A percentile compares a stretch with the other conserved stretches of the same genome.
phyloP scores from a whole-genome alignment of 2,797 vertebrate genomes.

The Garrulus glandarius region DNA sequence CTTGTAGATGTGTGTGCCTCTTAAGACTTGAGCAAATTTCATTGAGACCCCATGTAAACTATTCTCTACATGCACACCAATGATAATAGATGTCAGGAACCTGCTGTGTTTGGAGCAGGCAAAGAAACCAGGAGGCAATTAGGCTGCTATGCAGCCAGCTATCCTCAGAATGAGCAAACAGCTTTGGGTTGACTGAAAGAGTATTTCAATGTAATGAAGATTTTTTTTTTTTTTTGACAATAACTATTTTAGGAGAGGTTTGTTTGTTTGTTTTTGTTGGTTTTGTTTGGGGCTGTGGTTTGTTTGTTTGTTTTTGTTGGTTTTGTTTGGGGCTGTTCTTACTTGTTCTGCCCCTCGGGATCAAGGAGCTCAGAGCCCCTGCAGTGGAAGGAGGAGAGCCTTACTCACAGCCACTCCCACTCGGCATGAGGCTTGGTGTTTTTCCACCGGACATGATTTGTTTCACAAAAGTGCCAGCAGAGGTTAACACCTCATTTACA shows the following conservation, averaged over 20 bases:
- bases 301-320: background rate
- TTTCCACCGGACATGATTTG: background rate
- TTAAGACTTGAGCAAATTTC: background rate
- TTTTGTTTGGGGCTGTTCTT: background rate
- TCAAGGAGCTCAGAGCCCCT: background rate
- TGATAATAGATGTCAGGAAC: background rate
- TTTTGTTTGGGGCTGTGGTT: background rate
- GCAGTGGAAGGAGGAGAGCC: background rate
- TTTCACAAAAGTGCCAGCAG: background rate
- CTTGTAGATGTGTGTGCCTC: background rate
- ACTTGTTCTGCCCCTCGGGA: background rate
- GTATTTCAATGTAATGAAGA: background rate
- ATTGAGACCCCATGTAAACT: rapidly evolving
- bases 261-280: background rate
- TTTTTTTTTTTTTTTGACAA: background rate
- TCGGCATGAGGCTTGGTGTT: background rate
- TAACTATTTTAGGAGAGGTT: background rate
- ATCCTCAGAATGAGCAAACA: background rate
- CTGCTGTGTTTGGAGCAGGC: background rate
- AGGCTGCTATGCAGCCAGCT: background rate
- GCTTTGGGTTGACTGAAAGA: background rate
- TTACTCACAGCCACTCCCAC: rapidly evolving
- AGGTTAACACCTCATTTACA: background rate
- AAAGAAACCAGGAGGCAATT: background rate
- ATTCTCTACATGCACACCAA: background rate